Evolutionary conservation across 2,888 invertebrate species (phyloP), one percentile per base, ranked within the genome.

Genomic region (Masnerella sp.): DNA sequence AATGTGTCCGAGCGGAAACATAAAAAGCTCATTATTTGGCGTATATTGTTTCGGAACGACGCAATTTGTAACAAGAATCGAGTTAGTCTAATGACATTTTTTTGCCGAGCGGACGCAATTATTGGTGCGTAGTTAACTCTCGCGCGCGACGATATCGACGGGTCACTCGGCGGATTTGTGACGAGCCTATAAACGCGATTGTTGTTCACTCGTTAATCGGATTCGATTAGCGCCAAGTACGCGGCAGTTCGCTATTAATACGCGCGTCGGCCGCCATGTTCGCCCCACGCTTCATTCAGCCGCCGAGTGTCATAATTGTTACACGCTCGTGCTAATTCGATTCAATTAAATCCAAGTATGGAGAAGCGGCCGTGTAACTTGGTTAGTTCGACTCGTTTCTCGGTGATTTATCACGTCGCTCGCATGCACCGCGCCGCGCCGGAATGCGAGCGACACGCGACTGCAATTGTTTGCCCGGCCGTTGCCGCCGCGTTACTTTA

Each of bases 331-430:
- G 65, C 76, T 74, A 70, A 77, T 77, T 62, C 77, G 51, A 70
- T 77, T 76, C 68, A 72, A 78, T 79, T 72, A 59, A 70, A 78
- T 75, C 69, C 71, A 58, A 72, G 69, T 67, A 61, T 65, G 69
- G 28, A 61, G 56, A 34, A 43, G 34, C 34, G 56, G 30, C 14
- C 49, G 47, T 68, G 59, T 42, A 68, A 68, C 58, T 68, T 68
- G 68, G 64, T 74, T 61, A 64, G 56, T 68, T 68, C 18, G 36
- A 64, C 45, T 72, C 68, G 68, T 73, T 68, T 73, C 54, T 40
- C 73, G 43, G 14, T 73, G 67, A 67, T 73, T 67, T 73, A 73
- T 73, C 54, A 8, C 47, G 25, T 49, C 59, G 45, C 52, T 52
- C 59, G 42, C 14, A 52, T 49, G 36, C 40, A 45, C 20, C 40